Base-by-base conservation (phyloP, 2,797 vertebrate genomes). In the Cryptoprocta ferox region DNA sequence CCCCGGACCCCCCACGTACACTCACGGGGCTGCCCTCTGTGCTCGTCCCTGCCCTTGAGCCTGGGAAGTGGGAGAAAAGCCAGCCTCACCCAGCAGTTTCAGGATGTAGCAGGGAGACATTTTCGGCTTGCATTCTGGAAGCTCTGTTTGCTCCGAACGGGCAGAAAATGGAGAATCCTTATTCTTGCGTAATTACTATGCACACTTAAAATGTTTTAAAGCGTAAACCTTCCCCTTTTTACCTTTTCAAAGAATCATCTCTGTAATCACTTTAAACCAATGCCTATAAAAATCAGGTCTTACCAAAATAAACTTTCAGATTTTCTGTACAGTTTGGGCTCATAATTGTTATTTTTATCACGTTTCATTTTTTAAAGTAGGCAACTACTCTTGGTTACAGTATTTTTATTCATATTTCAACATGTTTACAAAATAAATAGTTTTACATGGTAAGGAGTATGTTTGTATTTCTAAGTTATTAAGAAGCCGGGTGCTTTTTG, bases 351-450 rank as follows among this genome's bases (percentile, higher is more conserved):
- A 50, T 83, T 93, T 92, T 94, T 95, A 48, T 45, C 21, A 61
- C n/a, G 28, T 37, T 97, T 97, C 71, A 19, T 85, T 81, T 78
- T 53, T 89, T 48, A 85, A 93, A 75, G 94, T 45, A 94, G 48
- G 37, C 89, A 79, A 24, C 86, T 93, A 75, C 82, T 97, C 98
- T 98, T 95, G 93, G 95, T 98, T 98, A 97, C 93, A 97, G 89
- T 98, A 92, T 97, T 98, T 97, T 98, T 98, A 98, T 99, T 98
- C 98, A 95, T 95, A 97, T 98, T 98, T 98, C 98, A 98, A 97
- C 75, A 75, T 98, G 96, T 98, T 98, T 98, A 98, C 96, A 98
- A 98, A 98, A 99, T 99, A 99, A 99, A 99, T 99, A 98, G 97
- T 97, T 98, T 98, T 98, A 98, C 98, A 98, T 96, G 98, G 96